Conservation (phyloP, 2,113 vertebrate genomes). For the Grallaria varia region DNA sequence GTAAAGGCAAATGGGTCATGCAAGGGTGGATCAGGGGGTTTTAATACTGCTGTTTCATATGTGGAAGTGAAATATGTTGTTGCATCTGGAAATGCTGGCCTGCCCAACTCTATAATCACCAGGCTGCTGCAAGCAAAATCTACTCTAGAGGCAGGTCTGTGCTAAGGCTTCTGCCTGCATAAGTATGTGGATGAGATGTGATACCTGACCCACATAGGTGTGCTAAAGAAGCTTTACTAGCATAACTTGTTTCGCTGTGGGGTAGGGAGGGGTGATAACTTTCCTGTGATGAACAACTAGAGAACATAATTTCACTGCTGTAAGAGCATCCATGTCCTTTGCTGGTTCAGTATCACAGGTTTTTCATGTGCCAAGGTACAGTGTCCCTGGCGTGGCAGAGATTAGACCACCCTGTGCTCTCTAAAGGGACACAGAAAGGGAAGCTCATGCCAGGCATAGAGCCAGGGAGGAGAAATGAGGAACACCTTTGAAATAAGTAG, state of each 20-base stretch:
- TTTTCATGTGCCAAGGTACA: background rate
- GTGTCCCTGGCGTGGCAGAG: fast-evolving
- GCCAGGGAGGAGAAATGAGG: background rate
- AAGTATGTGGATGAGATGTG: slow-evolving; percentile 45
- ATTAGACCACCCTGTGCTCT: background rate
- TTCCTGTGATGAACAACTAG: slow-evolving; percentile 24
- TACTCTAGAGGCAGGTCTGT: background rate
- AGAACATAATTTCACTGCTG: background rate
- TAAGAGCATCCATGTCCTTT: slow-evolving; percentile 23
- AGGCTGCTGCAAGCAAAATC: slow-evolving; percentile 5
- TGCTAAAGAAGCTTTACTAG: slow-evolving; percentile 40
- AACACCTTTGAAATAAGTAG: background rate
- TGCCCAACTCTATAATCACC: slow-evolving; percentile 45
- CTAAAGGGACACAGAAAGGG: background rate
- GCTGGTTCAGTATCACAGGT: background rate
- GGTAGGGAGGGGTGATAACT: slow-evolving; percentile 50
- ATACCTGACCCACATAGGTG: slow-evolving; percentile 62
- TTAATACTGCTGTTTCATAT: slow-evolving; percentile 42
- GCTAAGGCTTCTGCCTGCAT: slow-evolving; percentile 42
- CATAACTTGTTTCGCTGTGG: slow-evolving; percentile 34
- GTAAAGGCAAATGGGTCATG: slow-evolving; percentile 50
- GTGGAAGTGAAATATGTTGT: slow-evolving; percentile 48
- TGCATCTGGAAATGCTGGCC: slow-evolving; percentile 58
- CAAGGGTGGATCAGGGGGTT: slow-evolving; percentile 32
- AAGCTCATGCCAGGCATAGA: background rate